A percentile compares a stretch with the other conserved stretches of the same genome.
phyloP scores from a whole-genome alignment of 2,888 invertebrate genomes.

The Tineola bisselliella region DNA sequence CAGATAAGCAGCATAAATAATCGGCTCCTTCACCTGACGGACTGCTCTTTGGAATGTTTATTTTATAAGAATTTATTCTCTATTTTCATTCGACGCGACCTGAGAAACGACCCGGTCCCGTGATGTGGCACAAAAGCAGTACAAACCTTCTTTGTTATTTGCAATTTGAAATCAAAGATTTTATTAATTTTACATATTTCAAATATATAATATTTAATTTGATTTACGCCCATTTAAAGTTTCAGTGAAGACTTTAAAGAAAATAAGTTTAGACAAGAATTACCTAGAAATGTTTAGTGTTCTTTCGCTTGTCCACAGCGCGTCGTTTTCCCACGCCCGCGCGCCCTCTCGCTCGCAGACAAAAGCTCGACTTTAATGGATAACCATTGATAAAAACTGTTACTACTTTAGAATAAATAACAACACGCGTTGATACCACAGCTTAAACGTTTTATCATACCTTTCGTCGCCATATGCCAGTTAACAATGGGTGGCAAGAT shows the following conservation, averaged over 20 bases:
- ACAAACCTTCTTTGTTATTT: neutral
- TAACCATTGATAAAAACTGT: constrained; percentile 37
- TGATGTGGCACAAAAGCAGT: constrained; percentile 4
- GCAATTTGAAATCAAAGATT: neutral
- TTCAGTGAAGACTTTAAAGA: neutral
- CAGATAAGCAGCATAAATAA: constrained; percentile 52
- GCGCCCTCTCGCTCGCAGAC: constrained; percentile 17
- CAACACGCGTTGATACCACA: constrained; percentile 21
- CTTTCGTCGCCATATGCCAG: neutral
- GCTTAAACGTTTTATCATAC: constrained; percentile 13
- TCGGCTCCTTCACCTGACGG: constrained; percentile 40
- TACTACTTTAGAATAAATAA: constrained; percentile 43
- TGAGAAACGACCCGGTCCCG: neutral
- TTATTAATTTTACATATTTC: neutral
- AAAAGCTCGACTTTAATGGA: constrained; percentile 22
- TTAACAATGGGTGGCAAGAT: neutral
- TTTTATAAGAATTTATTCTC: constrained; percentile 30
- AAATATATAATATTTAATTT: no score
- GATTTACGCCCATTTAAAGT: neutral
- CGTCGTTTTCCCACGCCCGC: constrained; percentile 23
- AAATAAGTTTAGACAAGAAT: neutral
- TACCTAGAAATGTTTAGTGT: neutral
- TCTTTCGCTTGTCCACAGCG: constrained; percentile 1
- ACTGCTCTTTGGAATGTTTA: constrained; percentile 32
- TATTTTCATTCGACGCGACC: constrained; percentile 21